A percentile compares a stretch with the other conserved stretches of the same genome.
phyloP scores from a whole-genome alignment of 2,113 vertebrate species.

The Thalassoma bifasciatum region DNA sequence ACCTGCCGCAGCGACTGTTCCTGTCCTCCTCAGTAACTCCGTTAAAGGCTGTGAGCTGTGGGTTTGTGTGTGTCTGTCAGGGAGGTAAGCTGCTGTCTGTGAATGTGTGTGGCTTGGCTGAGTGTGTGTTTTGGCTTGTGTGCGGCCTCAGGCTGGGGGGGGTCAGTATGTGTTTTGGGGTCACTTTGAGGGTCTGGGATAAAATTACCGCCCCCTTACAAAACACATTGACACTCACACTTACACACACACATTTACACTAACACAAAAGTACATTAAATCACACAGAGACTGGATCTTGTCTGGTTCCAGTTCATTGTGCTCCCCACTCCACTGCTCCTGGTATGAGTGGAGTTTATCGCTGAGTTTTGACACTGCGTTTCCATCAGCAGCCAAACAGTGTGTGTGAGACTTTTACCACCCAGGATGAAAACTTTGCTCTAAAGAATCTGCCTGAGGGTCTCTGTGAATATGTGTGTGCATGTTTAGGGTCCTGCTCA shows the following conservation, averaged over 20 bases:
- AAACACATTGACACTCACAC: conserved; percentile 14
- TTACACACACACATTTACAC: conserved; percentile 2
- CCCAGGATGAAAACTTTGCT: conserved; percentile 71
- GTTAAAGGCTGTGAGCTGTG: conserved; percentile 11
- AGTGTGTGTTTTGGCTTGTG: conserved; percentile 74
- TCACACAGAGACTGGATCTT: conserved; percentile 18
- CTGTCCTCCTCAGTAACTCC: not conserved
- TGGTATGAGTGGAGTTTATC: conserved; percentile 55
- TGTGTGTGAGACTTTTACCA: conserved; percentile 61
- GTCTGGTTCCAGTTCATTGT: conserved; percentile 41
- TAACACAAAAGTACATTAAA: not conserved
- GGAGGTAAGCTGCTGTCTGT: conserved; percentile 28
- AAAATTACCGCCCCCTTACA: conserved; percentile 68
- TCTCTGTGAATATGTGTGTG: conserved; percentile 11
- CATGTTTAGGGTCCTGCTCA: conserved; percentile 28
- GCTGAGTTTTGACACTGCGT: conserved; percentile 47
- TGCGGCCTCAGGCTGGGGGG: conserved; percentile 60
- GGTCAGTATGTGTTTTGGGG: conserved; percentile 75
- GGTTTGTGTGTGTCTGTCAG: conserved; percentile 26
- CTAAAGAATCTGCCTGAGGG: conserved; percentile 74
- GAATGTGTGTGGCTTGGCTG: conserved; percentile 63
- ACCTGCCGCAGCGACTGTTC: not conserved
- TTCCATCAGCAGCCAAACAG: conserved; percentile 22
- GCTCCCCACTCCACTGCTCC: conserved; percentile 18
- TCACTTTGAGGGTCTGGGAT: conserved; percentile 69